Conservation (phyloP, 2,888 invertebrate genomes). For the Tortrix viridana region DNA sequence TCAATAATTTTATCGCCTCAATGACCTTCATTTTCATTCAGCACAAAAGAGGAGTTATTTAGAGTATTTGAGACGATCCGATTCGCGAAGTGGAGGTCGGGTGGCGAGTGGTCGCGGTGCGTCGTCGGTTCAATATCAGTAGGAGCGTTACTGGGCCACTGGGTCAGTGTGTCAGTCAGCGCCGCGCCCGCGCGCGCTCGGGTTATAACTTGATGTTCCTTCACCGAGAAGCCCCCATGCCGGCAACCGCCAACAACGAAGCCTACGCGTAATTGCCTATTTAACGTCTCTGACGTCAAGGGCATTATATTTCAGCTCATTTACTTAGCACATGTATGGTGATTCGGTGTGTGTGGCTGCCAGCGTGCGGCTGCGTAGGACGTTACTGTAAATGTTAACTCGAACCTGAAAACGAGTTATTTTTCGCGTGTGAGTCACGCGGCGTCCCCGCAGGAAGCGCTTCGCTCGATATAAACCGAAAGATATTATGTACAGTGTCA, state of each 20-base stretch:
- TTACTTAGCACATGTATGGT: constrained; percentile 1
- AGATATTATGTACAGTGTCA: no score
- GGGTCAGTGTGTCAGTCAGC: constrained; percentile 75
- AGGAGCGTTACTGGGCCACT: constrained; percentile 80
- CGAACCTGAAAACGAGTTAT: constrained; percentile 70
- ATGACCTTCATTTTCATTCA: not conserved
- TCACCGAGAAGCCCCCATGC: constrained; percentile 37
- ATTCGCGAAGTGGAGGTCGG: constrained; percentile 74
- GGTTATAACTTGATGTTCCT: constrained; percentile 66
- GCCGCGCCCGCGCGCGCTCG: constrained; percentile 49
- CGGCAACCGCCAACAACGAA: not conserved
- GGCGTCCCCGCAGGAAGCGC: constrained; percentile 50
- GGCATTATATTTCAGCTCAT: constrained; percentile 6
- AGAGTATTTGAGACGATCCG: constrained; percentile 43
- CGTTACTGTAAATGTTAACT: constrained; percentile 63
- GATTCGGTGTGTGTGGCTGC: constrained; percentile 36
- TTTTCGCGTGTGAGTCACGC: constrained; percentile 66
- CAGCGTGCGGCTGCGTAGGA: constrained; percentile 49
- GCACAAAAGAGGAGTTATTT: constrained; percentile 22
- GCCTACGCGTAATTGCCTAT: not conserved
- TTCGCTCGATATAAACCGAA: constrained; percentile 38
- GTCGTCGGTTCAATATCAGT: constrained; percentile 81
- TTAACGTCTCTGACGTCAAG: constrained; percentile 6
- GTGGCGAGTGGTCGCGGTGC: constrained; percentile 75
- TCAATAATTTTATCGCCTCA: no score